Conservation (phyloP, 1,140 invertebrate species). For the Solenopsis fugax region DNA sequence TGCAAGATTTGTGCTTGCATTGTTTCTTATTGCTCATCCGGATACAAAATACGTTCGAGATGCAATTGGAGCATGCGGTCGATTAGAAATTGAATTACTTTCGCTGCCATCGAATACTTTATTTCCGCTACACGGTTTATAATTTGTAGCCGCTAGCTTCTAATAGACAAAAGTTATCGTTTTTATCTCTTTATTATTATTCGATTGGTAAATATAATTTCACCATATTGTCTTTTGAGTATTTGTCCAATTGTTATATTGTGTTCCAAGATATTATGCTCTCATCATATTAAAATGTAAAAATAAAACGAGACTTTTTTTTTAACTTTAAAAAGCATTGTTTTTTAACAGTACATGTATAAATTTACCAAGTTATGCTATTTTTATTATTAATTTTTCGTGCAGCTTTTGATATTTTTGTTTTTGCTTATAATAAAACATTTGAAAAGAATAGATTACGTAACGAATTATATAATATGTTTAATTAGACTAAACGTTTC, state of each 20-base stretch:
- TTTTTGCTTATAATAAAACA: conserved; percentile 1
- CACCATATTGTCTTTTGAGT: not conserved
- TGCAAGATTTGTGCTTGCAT: conserved; percentile 13
- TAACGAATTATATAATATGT: not conserved
- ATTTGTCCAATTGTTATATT: not conserved
- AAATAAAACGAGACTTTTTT: too few relatives aligned
- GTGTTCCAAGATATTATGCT: not conserved
- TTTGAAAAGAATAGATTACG: not conserved
- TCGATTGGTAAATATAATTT: conserved; percentile 5
- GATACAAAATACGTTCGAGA: conserved; percentile 8
- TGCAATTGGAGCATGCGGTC: conserved; percentile 50
- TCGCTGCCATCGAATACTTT: conserved; percentile 32
- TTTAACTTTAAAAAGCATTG: too few relatives aligned
- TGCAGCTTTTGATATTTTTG: not conserved
- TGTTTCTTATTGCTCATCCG: conserved; percentile 36
- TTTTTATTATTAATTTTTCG: not conserved
- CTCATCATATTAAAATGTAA: not conserved
- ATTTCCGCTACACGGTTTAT: conserved; percentile 4
- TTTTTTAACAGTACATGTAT: too few relatives aligned
- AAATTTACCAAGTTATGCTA: not conserved
- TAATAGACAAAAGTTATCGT: not conserved
- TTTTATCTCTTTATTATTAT: not conserved
- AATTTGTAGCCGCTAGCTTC: not conserved
- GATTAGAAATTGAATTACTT: conserved; percentile 74
- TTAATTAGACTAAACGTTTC: not conserved